A percentile compares a stretch with the other conserved stretches of the same genome.
Conservation (phyloP, 2,888 invertebrate species). For the Lasioglossum zephyrum region DNA sequence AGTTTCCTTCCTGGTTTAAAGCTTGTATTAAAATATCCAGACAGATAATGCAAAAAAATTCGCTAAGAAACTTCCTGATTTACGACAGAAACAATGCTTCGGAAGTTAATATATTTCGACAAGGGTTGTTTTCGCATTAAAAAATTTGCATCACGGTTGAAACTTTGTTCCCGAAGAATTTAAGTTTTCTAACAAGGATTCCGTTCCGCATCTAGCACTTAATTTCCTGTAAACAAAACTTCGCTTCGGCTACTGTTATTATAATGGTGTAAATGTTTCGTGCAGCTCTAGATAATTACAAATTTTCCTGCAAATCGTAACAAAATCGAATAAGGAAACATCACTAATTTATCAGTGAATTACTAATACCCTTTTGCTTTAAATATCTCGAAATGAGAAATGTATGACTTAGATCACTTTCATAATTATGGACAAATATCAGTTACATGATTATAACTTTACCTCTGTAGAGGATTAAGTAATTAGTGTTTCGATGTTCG, state of each 20-base stretch:
- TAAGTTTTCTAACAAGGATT: neutral
- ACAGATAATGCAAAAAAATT: neutral
- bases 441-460: neutral
- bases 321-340: neutral
- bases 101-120: neutral
- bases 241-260: neutral
- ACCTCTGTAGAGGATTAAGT: neutral
- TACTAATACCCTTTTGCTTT: too few relatives aligned
- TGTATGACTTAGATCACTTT: too few relatives aligned
- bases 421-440: neutral
- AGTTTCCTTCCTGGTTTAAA: too few relatives aligned
- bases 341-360: neutral
- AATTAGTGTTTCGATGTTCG: neutral
- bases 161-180: neutral
- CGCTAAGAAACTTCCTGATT: neutral
- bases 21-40: neutral
- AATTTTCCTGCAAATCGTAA: neutral
- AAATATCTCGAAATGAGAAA: too few relatives aligned
- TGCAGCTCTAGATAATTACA: neutral
- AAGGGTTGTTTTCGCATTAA: neutral
- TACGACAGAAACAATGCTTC: neutral
- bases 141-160: neutral
- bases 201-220: neutral
- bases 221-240: neutral
- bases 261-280: neutral